These are phyloP conservation scores for Mirza zaza DNA, from an alignment of 2,113 vertebrate genomes.

Conservation along the genomic window DNA sequence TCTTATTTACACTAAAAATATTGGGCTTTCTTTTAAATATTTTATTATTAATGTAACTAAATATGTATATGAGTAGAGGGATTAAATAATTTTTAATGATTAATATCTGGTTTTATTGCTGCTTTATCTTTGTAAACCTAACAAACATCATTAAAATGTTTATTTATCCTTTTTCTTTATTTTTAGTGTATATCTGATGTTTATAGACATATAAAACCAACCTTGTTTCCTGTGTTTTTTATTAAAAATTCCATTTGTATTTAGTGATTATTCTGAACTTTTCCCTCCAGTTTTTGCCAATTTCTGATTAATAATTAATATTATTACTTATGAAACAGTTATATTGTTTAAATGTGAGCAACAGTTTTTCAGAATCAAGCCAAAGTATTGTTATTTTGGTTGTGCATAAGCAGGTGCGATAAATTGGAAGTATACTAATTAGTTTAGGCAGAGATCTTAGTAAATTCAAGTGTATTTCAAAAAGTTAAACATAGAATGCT, in stretches of 20 bases:
- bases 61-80: background rate
- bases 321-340: background rate
- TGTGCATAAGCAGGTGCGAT: background rate
- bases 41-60: slow-evolving; percentile 3
- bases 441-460: background rate
- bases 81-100: slow-evolving; percentile 20
- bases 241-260: background rate
- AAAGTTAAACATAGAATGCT: background rate
- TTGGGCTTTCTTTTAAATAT: background rate
- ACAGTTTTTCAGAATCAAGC: background rate
- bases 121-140: slow-evolving; percentile 21
- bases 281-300: background rate
- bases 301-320: background rate
- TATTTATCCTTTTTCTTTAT: background rate
- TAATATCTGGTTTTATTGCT: slow-evolving; percentile 8
- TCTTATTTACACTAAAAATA: background rate
- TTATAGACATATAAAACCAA: slow-evolving; percentile 18
- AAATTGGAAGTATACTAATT: background rate
- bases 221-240: background rate
- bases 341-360: background rate
- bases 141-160: background rate
- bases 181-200: background rate
- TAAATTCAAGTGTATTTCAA: background rate
- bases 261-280: background rate
- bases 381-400: background rate